These are phyloP conservation scores for Gobionotothen gibberifrons DNA, from an alignment of 2,797 vertebrate species.

Conservation along the genomic window DNA sequence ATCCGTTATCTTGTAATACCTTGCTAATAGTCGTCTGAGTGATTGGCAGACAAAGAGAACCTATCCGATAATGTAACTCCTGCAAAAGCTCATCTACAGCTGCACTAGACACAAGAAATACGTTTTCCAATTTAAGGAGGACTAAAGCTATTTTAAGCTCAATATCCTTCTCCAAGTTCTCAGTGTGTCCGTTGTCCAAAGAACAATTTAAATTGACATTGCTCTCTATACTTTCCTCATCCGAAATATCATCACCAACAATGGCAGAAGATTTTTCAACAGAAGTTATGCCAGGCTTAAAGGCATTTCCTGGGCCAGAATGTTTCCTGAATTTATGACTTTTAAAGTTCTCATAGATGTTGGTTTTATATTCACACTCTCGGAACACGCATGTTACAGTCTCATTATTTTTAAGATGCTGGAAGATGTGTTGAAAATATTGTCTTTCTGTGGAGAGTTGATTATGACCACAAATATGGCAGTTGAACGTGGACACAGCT, in stretches of 20 bases:
- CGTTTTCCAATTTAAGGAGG: constrained; percentile 21
- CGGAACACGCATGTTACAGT: no score
- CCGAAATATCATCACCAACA: constrained; percentile 22
- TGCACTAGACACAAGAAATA: constrained; percentile 33
- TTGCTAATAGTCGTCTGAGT: constrained; percentile 23
- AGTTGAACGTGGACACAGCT: no score
- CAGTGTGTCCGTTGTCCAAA: constrained; percentile 12
- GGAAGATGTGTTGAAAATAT: no score
- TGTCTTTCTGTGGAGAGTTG: no score
- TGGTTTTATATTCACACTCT: no score
- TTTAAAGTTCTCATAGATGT: constrained; percentile 30
- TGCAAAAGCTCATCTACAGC: constrained; percentile 26
- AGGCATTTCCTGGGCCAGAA: constrained; percentile 8
- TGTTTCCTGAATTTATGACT: constrained; percentile 47
- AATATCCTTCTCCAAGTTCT: constrained; percentile 25
- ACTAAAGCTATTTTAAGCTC: constrained; percentile 28
- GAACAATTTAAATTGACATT: neutral
- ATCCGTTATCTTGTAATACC: constrained; percentile 26
- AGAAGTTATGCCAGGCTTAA: constrained; percentile 17
- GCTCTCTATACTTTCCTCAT: neutral
- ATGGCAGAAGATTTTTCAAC: constrained; percentile 22
- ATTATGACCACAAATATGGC: no score
- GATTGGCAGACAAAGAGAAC: constrained; percentile 22
- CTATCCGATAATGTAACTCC: constrained; percentile 38
- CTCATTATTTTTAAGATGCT: no score